Base-by-base conservation (phyloP, 2,113 vertebrate genomes). In the Lophius piscatorius region DNA sequence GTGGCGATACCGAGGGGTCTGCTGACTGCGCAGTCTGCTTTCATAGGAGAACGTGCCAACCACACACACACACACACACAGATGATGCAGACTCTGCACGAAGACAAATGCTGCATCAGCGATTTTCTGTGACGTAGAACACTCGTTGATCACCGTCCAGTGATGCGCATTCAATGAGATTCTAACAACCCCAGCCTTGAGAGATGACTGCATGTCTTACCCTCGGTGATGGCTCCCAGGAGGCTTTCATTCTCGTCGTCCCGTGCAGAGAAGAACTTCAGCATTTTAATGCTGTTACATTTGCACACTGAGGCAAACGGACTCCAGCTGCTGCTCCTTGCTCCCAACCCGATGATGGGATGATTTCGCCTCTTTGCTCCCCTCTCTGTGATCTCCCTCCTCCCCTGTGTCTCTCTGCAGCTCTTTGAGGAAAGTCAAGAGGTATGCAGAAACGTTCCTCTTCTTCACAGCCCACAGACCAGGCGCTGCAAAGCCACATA, bases 191-290 rank as follows among this genome's bases (percentile, higher is more conserved):
- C 9, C 8, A 10, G 5, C 29, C 3, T 10, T 31, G 26, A 9
- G 9, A 28, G 5, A 5, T 9, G 9, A 28, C 5, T 28, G 29
- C n/a, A n/a, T n/a, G 1, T 46, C 85, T 74, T 73, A 90, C 88
- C 88, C 38, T 90, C 88, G 3, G 84, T 87, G 68, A 83, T 62
- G 12, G 78, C 87, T 31, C 82, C 87, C 35, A 90, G 21, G 22
- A 90, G 87, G 65, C 88, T 89, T 67, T 90, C 88, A 5, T 89
- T 89, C 74, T 90, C 87, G 34, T 90, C 87, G 63, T 90, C 88
- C 82, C 87, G 84, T 57, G 82, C 33, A 10, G 83, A 79, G 84
- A 90, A 90, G 82, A 90, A 90, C 84, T 90, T 90, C 14, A 90
- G 79, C 88, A 90, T 90, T 56, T 84, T 51, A 35, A 65, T 72